Percentiles rank a stretch among this genome's conserved stretches.
These are phyloP conservation scores for Eupithecia tripunctaria DNA, from an alignment of 2,888 invertebrate genomes.

Conservation along the genomic window DNA sequence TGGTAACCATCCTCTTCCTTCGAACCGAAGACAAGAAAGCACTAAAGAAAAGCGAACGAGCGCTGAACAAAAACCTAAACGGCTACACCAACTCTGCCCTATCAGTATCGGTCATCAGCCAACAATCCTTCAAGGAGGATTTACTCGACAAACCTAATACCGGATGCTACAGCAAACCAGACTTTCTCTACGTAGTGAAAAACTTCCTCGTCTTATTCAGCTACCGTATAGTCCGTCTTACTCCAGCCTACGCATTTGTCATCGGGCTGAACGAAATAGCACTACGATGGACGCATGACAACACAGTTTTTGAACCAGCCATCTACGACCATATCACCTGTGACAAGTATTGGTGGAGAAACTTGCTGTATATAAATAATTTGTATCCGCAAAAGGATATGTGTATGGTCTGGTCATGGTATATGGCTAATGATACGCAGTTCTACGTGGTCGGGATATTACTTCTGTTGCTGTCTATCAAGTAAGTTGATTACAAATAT, in stretches of 20 bases:
- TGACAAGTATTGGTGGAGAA: slow-evolving; percentile 92
- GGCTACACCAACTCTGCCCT: slow-evolving; percentile 76
- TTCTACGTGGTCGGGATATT: slow-evolving; percentile 89
- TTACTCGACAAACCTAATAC: slow-evolving; percentile 68
- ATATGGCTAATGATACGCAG: slow-evolving; percentile 92
- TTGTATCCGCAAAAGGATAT: slow-evolving; percentile 90
- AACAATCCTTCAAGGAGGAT: slow-evolving; percentile 77
- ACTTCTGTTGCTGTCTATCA: slow-evolving; percentile 86
- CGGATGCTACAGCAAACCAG: slow-evolving; percentile 66
- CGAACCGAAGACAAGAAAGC: slow-evolving; percentile 85
- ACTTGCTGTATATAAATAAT: slow-evolving; percentile 92
- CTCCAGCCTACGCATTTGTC: slow-evolving; percentile 92
- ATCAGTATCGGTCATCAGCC: slow-evolving; percentile 76
- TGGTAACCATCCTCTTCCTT: slow-evolving; percentile 89
- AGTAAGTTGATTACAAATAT: slow-evolving; percentile 80
- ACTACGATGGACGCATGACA: slow-evolving; percentile 88
- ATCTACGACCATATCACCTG: slow-evolving; percentile 90
- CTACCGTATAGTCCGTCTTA: slow-evolving; percentile 88
- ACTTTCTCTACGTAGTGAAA: slow-evolving; percentile 69
- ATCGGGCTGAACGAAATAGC: slow-evolving; percentile 90
- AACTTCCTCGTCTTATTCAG: slow-evolving; percentile 80
- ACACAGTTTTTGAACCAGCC: slow-evolving; percentile 89
- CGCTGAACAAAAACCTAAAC: slow-evolving; percentile 75
- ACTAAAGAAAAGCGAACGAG: slow-evolving; percentile 62
- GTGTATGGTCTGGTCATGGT: slow-evolving; percentile 94